Percentiles rank a stretch among this genome's conserved stretches.
Conservation (phyloP, 2,797 vertebrate species). For the Yasuhikotakia modesta region DNA sequence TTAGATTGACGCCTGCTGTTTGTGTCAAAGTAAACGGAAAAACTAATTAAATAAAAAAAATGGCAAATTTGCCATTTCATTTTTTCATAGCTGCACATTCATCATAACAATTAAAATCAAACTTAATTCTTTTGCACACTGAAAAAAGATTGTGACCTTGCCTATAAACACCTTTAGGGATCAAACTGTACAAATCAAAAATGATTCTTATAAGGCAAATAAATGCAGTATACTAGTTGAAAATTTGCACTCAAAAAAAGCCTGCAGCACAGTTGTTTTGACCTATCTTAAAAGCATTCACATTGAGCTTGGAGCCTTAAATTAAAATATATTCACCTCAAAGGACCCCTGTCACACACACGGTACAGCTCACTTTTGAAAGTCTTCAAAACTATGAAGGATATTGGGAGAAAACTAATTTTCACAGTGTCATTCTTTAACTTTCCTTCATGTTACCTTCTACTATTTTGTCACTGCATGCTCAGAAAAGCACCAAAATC, state of each 20-base stretch:
- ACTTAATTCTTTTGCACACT: background rate
- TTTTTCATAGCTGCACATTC: background rate
- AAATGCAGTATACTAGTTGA: background rate
- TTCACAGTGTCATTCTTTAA: background rate
- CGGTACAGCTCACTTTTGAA: background rate
- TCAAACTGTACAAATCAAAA: background rate
- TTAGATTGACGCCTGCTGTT: background rate
- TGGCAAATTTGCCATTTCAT: background rate
- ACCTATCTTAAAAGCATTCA: slow-evolving; percentile 7
- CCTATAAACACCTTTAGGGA: background rate
- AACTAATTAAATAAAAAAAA: background rate
- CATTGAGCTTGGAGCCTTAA: background rate
- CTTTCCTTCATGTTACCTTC: background rate
- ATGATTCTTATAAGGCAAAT: background rate
- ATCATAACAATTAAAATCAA: background rate
- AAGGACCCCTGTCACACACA: background rate
- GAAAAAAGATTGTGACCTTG: background rate
- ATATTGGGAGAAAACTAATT: background rate
- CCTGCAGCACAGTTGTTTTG: background rate
- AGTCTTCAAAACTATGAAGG: background rate
- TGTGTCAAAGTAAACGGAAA: background rate
- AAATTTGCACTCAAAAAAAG: background rate
- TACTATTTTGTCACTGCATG: background rate
- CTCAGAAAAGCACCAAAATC: background rate
- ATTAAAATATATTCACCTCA: slow-evolving; percentile 9